Conservation (phyloP, 2,113 vertebrate species). For the Chaetops frenatus region DNA sequence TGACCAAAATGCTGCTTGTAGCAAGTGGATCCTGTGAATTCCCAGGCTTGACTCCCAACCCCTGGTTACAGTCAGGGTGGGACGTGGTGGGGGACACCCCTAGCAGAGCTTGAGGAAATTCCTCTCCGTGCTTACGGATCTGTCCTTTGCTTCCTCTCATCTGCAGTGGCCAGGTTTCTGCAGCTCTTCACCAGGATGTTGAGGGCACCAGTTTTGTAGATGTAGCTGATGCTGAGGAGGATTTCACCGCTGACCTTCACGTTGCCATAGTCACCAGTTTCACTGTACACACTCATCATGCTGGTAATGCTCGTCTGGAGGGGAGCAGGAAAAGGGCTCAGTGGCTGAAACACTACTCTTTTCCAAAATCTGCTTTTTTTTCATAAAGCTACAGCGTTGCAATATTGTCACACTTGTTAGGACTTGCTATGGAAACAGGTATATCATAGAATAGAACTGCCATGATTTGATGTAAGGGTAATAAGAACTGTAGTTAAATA, state of each 20-base stretch:
- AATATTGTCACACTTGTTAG: neutral
- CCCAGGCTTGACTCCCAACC: neutral
- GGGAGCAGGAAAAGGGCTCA: neutral
- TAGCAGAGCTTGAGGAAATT: neutral
- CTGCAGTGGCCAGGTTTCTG: constrained; percentile 88
- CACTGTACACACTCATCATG: constrained; percentile 93
- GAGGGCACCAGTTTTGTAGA: constrained; percentile 94
- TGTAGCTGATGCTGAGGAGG: constrained; percentile 87
- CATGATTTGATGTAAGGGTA: neutral
- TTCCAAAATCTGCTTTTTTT: neutral
- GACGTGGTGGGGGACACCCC: neutral
- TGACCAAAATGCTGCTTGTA: neutral
- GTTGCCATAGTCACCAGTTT: constrained; percentile 94
- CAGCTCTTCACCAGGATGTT: constrained; percentile 90
- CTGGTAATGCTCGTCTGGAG: constrained; percentile 93
- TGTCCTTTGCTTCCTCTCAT: constrained; percentile 90
- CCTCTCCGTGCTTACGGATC: constrained; percentile 81
- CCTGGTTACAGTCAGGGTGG: neutral
- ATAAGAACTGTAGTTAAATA: neutral
- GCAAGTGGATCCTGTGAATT: neutral
- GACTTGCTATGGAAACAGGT: neutral
- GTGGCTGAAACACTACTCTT: neutral
- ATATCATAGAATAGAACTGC: neutral
- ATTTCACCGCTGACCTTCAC: constrained; percentile 92
- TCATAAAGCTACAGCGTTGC: neutral